Conservation (phyloP, 1,140 invertebrate species). For the Meloidogyne chitwoodi region DNA sequence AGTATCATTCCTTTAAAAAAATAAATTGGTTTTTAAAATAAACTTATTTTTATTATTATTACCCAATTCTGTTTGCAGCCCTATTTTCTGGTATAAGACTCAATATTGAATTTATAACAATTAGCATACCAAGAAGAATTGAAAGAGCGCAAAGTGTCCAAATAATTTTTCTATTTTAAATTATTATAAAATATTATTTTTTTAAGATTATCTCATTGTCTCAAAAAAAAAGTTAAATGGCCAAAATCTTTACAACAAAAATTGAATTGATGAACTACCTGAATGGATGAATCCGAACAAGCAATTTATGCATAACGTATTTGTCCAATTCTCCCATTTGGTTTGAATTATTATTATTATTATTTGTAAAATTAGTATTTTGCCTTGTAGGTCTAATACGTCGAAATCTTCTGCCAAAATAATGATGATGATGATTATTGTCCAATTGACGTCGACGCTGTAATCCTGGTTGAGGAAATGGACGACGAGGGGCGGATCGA, state of each 20-base stretch:
- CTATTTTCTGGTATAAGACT: conserved; percentile 12
- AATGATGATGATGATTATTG: background rate
- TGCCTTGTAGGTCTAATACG: background rate
- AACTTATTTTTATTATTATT: background rate
- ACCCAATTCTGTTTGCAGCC: conserved; percentile 10
- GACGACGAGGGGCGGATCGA: background rate
- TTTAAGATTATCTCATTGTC: background rate
- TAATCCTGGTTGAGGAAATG: background rate
- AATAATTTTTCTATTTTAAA: conserved; percentile 23
- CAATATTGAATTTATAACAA: conserved; percentile 16
- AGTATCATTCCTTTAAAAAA: conserved; percentile 17
- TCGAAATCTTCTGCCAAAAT: background rate
- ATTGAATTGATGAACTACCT: background rate
- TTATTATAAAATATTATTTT: background rate
- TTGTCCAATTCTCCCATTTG: conserved; percentile 21
- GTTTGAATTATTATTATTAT: background rate
- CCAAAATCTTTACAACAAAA: no score
- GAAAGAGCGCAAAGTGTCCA: conserved; percentile 22
- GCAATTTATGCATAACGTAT: conserved; percentile 14
- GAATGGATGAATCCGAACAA: conserved; percentile 24
- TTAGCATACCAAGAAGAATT: conserved; percentile 22
- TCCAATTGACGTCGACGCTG: background rate
- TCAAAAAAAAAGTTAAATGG: background rate
- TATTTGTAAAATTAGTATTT: background rate
- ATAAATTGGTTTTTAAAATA: background rate